A percentile compares a stretch with the other conserved stretches of the same genome.
Conservation (phyloP, 2,888 invertebrate species). For the Amphipyra berbera region DNA sequence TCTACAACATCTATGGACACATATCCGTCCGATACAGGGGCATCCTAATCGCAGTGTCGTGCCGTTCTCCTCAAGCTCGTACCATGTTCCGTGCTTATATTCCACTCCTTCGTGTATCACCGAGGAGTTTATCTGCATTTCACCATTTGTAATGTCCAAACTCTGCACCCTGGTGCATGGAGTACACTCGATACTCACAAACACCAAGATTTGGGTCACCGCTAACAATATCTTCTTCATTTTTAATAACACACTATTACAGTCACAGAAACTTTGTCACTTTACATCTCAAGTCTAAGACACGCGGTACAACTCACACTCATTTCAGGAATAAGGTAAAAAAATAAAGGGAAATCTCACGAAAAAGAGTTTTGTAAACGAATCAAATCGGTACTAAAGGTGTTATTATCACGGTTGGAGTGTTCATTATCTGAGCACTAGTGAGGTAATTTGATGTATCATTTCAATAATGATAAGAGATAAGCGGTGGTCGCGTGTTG, state of each 20-base stretch:
- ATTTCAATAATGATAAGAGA: slow-evolving; percentile 82
- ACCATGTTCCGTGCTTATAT: slow-evolving; percentile 74
- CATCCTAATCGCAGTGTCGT: slow-evolving; percentile 70
- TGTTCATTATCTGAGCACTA: slow-evolving; percentile 76
- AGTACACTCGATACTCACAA: slow-evolving; percentile 57
- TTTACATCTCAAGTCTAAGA: slow-evolving; percentile 21
- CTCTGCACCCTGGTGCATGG: slow-evolving; percentile 77
- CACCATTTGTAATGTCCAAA: slow-evolving; percentile 77
- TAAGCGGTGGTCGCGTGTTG: slow-evolving; percentile 57
- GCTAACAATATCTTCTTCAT: slow-evolving; percentile 67
- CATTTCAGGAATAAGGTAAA: slow-evolving; percentile 33
- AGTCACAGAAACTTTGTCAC: slow-evolving; percentile 41
- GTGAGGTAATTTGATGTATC: slow-evolving; percentile 85
- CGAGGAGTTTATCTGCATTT: slow-evolving; percentile 70
- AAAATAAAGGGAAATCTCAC: slow-evolving; percentile 16
- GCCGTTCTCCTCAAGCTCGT: slow-evolving; percentile 68
- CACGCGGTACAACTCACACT: slow-evolving; percentile 5
- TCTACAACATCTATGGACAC: slow-evolving; percentile 81
- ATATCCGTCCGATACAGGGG: slow-evolving; percentile 78
- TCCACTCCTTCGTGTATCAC: slow-evolving; percentile 74
- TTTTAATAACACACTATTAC: slow-evolving; percentile 42
- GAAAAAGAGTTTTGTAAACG: slow-evolving; percentile 36
- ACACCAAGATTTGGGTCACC: slow-evolving; percentile 51
- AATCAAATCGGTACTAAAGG: slow-evolving; percentile 62
- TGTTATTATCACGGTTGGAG: slow-evolving; percentile 72